Base-by-base conservation (phyloP, 1,140 invertebrate genomes). In the Eriosoma lanigerum region DNA sequence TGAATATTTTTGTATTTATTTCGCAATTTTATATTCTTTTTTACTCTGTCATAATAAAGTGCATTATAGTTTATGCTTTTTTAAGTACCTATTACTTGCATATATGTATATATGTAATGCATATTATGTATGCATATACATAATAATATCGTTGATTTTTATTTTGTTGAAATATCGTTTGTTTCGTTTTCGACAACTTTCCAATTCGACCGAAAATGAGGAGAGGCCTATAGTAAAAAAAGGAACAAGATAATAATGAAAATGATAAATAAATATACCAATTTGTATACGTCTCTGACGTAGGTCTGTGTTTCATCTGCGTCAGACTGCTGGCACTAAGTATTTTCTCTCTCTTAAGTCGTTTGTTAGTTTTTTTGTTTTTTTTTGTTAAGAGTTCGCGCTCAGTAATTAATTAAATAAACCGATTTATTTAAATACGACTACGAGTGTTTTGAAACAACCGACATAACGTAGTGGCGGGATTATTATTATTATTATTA, bases 351-450 rank as follows among this genome's bases (percentile, higher is more conserved):
- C 64, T 48, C 66, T 26, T 29, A n/a, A n/a, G 21, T 48, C 66
- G 21, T 44, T n/a, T 19, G 32, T 38, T 38, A 8, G 3, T 38
- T 38, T 38, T 38, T 38, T 38, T 38, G 32, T 38, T 38, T 38
- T 38, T 38, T 38, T 38, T 38, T 38, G 3, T 8, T 38, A 48
- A 44, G 44, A 17, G 72, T 76, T 76, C 52, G 73, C 73, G 73
- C n/a, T 76, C 26, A 9, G 73, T 58, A 76, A 76, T 76, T 76
- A 76, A 76, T 76, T 76, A 76, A 76, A 76, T 54, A 58, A 56
- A 76, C 73, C 32, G 54, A 76, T 76, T 76, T 58, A 58, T 76
- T 56, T 58, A 21, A 56, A 58, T 44, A 38, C 32, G 3, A 38
- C 32, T 52, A 76, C 54, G 52, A 76, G 44, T 58, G 73, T 44